Evolutionary conservation across 2,888 invertebrate genomes (phyloP).

Genomic region (Orgyia antiqua): DNA sequence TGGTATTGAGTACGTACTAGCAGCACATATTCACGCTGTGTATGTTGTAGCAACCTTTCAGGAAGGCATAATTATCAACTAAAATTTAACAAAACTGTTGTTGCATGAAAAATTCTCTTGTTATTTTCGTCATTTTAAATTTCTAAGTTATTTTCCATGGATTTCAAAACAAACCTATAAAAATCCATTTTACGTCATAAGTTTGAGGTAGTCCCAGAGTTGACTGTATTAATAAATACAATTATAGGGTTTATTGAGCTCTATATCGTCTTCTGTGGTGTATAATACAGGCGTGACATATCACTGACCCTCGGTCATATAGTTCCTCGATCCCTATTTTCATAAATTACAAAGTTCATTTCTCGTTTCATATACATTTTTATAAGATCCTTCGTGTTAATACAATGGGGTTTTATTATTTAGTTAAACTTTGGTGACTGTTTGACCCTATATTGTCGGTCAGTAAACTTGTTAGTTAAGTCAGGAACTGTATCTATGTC

Average conservation of each 20-base stretch:
- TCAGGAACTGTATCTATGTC: too few species aligned
- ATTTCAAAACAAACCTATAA: too few species aligned
- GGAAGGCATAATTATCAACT: too few species aligned
- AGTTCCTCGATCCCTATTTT: constrained; percentile 27
- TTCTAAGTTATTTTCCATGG: too few species aligned
- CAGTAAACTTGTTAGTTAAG: constrained; percentile 31
- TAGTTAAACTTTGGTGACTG: constrained; percentile 31
- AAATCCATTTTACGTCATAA: constrained; percentile 1
- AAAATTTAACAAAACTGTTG: too few species aligned
- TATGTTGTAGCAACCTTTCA: too few species aligned
- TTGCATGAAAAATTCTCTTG: too few species aligned
- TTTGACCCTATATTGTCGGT: constrained; percentile 33
- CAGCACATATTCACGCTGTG: too few species aligned
- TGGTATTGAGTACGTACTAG: too few species aligned
- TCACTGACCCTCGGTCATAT: constrained; percentile 17
- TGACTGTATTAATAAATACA: constrained; percentile 10
- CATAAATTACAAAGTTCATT: constrained; percentile 31
- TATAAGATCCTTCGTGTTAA: constrained; percentile 37
- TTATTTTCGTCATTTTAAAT: too few species aligned
- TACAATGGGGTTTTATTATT: constrained; percentile 27
- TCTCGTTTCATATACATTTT: constrained; percentile 38
- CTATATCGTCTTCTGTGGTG: constrained; percentile 16
- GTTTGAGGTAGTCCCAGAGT: constrained; percentile 12
- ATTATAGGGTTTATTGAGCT: constrained; percentile 7
- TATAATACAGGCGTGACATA: constrained; percentile 18